Conservation (phyloP, 2,888 invertebrate genomes). For the Aleiodes alternator region DNA sequence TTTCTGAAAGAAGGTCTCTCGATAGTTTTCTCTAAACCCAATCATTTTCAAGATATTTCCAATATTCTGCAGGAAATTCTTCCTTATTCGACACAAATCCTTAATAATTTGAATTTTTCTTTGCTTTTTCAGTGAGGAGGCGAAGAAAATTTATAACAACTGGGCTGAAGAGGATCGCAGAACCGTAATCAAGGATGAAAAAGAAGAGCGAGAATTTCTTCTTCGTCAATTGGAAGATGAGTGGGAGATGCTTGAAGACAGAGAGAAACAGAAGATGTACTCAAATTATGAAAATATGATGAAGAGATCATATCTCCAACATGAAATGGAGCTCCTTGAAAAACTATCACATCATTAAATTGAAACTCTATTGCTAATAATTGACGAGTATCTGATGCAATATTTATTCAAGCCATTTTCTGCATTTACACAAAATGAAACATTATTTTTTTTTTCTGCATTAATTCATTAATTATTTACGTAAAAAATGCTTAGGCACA, state of each 20-base stretch:
- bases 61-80: too few species aligned
- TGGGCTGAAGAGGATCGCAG: constrained; percentile 67
- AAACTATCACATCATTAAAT: constrained; percentile 20
- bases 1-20: too few species aligned
- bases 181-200: constrained; percentile 58
- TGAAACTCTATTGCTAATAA: neutral
- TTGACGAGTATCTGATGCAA: too few species aligned
- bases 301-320: constrained; percentile 56
- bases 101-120: neutral
- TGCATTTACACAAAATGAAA: neutral
- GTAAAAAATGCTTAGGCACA: too few species aligned
- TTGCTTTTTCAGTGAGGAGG: constrained; percentile 65
- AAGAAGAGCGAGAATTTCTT: constrained; percentile 59
- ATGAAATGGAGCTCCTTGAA: constrained; percentile 54
- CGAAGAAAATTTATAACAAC: constrained; percentile 67
- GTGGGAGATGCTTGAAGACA: constrained; percentile 65
- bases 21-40: too few species aligned
- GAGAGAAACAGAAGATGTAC: constrained; percentile 65
- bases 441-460: neutral
- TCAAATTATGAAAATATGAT: constrained; percentile 60
- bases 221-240: constrained; percentile 67
- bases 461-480: constrained; percentile 1
- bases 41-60: too few species aligned
- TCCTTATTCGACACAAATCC: neutral
- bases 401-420: too few species aligned